Conservation (phyloP, 2,113 vertebrate genomes). For the Haemorhous mexicanus region DNA sequence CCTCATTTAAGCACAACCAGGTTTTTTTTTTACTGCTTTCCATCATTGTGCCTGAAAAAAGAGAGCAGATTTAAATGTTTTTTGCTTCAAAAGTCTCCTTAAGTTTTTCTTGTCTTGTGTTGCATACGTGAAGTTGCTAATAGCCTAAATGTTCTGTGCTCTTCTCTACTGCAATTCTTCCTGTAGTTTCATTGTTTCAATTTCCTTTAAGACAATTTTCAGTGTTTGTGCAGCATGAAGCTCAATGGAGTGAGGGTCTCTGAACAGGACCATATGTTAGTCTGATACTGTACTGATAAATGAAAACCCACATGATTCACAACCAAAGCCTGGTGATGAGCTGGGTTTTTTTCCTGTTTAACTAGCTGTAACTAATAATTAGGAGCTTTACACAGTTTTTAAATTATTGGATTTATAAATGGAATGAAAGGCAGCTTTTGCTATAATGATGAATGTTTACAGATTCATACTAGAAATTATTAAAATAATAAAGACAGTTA, state of each 20-base stretch:
- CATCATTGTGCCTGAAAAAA: background rate
- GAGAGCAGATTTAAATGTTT: background rate
- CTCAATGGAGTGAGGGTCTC: background rate
- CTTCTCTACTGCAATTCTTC: background rate
- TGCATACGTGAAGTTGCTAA: background rate
- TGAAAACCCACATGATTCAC: background rate
- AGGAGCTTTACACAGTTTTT: background rate
- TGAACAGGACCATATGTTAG: background rate
- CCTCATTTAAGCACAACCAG: background rate
- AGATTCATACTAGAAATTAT: background rate
- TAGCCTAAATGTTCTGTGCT: background rate
- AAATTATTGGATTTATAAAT: background rate
- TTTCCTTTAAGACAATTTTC: background rate
- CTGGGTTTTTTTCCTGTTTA: background rate
- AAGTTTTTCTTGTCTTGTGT: background rate
- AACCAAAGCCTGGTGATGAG: background rate
- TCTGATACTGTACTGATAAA: background rate
- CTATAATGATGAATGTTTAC: background rate
- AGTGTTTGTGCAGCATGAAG: background rate
- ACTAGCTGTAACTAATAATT: background rate
- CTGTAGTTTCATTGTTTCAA: background rate
- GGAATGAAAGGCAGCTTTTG: background rate
- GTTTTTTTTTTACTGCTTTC: background rate
- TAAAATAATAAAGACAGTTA: background rate
- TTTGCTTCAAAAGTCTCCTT: background rate